A percentile compares a stretch with the other conserved stretches of the same genome.
phyloP scores from a whole-genome alignment of 2,113 vertebrate genomes.

The Steatornis caripensis region DNA sequence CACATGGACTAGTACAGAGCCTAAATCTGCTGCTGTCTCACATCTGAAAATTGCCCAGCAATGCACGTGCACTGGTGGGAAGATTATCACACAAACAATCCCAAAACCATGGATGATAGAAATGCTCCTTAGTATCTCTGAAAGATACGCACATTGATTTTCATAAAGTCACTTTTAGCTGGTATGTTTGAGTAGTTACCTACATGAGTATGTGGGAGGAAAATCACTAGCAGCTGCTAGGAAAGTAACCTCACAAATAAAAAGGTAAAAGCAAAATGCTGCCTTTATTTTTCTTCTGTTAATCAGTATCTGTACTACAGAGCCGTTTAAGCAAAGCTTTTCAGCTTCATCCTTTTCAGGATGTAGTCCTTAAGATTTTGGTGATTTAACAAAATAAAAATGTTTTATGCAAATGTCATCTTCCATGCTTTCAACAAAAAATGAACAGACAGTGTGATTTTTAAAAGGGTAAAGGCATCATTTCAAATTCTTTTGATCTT shows the following conservation, averaged over 20 bases:
- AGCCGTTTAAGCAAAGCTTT: background rate
- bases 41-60: background rate
- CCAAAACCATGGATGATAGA: background rate
- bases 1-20: background rate
- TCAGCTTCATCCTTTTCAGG: background rate
- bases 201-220: background rate
- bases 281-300: background rate
- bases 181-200: background rate
- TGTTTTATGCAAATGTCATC: background rate
- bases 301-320: background rate
- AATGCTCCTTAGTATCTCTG: background rate
- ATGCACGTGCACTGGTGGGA: background rate
- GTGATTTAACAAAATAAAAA: background rate
- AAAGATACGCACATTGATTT: background rate
- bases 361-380: background rate
- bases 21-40: background rate
- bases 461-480: background rate
- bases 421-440: background rate
- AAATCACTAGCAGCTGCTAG: background rate
- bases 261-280: background rate
- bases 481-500: slow-evolving; percentile 9
- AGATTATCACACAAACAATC: background rate
- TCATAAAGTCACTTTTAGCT: background rate
- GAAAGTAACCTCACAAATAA: background rate
- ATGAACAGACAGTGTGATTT: background rate